A percentile compares a stretch with the other conserved stretches of the same genome.
Evolutionary conservation across 2,888 invertebrate genomes (phyloP).

Genomic region (Atrina japonica): DNA sequence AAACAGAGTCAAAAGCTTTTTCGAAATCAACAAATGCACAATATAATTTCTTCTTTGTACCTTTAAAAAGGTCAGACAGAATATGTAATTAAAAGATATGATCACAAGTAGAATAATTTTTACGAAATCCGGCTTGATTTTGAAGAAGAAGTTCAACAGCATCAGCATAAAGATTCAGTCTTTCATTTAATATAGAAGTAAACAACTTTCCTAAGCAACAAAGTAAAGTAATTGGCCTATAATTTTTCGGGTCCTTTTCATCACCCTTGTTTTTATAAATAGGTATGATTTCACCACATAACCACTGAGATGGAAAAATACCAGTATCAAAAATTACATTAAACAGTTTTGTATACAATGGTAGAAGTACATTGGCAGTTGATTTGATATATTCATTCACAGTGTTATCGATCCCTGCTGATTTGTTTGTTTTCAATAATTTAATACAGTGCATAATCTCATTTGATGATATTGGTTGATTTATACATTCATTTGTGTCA

Average conservation of each 20-base stretch:
- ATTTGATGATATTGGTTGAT: neutral
- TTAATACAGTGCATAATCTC: slow-evolving; percentile 14
- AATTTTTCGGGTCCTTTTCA: too few relatives aligned
- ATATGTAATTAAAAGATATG: too few relatives aligned
- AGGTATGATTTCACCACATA: too few relatives aligned
- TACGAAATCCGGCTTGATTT: too few relatives aligned
- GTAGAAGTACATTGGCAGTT: neutral
- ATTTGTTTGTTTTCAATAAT: neutral
- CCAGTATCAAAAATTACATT: neutral
- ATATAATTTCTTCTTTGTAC: slow-evolving; percentile 2
- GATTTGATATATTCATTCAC: slow-evolving; percentile 11
- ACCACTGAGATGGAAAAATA: neutral
- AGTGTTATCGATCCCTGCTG: neutral
- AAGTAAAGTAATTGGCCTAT: too few relatives aligned
- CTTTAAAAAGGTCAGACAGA: too few relatives aligned
- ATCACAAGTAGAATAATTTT: too few relatives aligned
- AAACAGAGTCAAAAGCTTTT: slow-evolving; percentile 9
- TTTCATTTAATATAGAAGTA: too few relatives aligned
- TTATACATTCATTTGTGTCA: neutral
- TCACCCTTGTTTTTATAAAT: too few relatives aligned
- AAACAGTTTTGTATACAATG: slow-evolving; percentile 1
- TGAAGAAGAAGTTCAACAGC: too few relatives aligned
- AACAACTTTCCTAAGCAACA: too few relatives aligned
- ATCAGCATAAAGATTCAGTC: too few relatives aligned
- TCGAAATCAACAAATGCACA: slow-evolving; percentile 4